Conservation (phyloP, 30 jellyfish, hydroid and myxozoan genomes). For the Turritopsis dohrnii region DNA sequence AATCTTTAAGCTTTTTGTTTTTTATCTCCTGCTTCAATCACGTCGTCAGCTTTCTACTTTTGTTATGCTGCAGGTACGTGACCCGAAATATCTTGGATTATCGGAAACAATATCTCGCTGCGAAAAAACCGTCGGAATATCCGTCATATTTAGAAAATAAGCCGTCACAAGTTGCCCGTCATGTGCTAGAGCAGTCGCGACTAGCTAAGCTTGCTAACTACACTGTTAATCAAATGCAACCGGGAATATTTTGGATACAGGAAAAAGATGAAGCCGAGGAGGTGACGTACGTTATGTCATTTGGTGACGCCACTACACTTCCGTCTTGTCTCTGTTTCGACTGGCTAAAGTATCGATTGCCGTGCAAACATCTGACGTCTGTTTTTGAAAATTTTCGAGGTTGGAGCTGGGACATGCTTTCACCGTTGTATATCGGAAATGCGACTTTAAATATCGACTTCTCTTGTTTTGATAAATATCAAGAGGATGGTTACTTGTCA, state of each 20-base stretch:
- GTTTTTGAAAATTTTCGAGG: conserved; percentile 25
- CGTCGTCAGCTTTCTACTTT: too few species aligned
- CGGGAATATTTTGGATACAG: conserved; percentile 22
- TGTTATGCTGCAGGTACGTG: conserved; percentile 13
- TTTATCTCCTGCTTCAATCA: too few species aligned
- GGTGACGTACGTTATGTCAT: conserved; percentile 16
- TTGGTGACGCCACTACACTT: conserved; percentile 24
- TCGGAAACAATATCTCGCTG: conserved; percentile 22
- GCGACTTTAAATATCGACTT: conserved; percentile 25
- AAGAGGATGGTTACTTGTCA: conserved; percentile 6
- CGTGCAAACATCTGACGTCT: conserved; percentile 28
- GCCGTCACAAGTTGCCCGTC: conserved; percentile 16
- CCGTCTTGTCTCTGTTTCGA: conserved; percentile 38
- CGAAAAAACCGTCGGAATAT: neutral
- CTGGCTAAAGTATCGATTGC: conserved; percentile 34
- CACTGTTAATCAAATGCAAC: conserved; percentile 30
- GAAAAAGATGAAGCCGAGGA: conserved; percentile 20
- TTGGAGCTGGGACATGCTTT: conserved; percentile 42
- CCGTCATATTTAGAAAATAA: conserved; percentile 21
- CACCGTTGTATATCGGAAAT: conserved; percentile 21
- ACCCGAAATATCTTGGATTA: conserved; percentile 26
- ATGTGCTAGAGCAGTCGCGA: conserved; percentile 7
- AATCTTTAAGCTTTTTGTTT: neutral
- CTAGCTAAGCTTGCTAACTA: neutral
- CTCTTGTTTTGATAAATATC: conserved; percentile 39